A percentile compares a stretch with the other conserved stretches of the same genome.
Conservation (phyloP, 1,140 invertebrate species). For the Drosophila subpulchrella region DNA sequence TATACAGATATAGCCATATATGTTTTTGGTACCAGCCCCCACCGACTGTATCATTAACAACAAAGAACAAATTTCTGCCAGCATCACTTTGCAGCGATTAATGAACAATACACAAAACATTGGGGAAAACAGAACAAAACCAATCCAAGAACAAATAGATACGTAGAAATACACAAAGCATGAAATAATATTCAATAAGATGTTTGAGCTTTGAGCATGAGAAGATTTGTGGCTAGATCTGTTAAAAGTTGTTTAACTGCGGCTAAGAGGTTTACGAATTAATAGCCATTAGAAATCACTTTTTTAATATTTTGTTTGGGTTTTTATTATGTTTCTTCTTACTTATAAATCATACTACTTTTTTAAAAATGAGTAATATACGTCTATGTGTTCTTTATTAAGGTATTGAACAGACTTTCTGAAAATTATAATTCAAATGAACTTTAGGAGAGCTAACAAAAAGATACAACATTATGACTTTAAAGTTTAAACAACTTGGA, state of each 20-base stretch:
- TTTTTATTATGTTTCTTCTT: background rate
- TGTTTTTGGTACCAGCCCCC: constrained; percentile 40
- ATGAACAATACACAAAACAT: constrained; percentile 42
- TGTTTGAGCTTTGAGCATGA: constrained; percentile 42
- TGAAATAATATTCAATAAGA: constrained; percentile 55
- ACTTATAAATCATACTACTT: background rate
- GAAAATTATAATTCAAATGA: too few species aligned
- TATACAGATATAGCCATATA: constrained; percentile 3
- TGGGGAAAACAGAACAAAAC: constrained; percentile 40
- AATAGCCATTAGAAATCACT: background rate
- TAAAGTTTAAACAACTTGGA: background rate
- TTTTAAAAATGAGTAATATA: background rate
- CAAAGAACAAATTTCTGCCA: constrained; percentile 59
- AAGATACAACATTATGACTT: too few species aligned
- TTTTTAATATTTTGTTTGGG: background rate
- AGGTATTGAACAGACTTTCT: too few species aligned
- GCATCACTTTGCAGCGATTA: constrained; percentile 74
- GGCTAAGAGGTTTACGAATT: background rate
- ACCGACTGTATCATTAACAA: constrained; percentile 73
- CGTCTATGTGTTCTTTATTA: too few species aligned
- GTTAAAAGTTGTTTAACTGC: constrained; percentile 11
- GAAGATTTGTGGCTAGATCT: background rate
- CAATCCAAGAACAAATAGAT: constrained; percentile 48
- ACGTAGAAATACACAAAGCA: constrained; percentile 24
- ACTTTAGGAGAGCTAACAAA: too few species aligned